Conservation (phyloP, 2,113 vertebrate species). For the Oriolus oriolus region DNA sequence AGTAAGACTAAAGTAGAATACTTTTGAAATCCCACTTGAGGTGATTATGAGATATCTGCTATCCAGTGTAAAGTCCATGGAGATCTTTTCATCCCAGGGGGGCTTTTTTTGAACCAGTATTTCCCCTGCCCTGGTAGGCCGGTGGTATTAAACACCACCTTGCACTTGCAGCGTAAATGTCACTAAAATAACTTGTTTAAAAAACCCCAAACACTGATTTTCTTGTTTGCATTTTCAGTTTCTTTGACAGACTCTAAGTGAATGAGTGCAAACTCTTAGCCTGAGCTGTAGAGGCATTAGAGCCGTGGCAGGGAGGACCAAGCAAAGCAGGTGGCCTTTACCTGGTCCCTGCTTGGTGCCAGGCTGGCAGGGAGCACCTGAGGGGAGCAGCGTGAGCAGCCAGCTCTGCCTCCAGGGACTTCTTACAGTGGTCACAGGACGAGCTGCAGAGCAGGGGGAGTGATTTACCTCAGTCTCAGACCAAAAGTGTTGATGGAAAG, state of each 20-base stretch:
- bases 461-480: neutral
- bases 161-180: neutral
- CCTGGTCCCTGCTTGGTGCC: neutral
- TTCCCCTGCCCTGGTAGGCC: neutral
- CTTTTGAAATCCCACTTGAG: neutral
- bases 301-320: neutral
- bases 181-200: neutral
- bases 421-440: too few species aligned
- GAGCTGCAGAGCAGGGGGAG: neutral
- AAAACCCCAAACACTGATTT: accelerated
- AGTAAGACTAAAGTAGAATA: neutral
- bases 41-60: neutral
- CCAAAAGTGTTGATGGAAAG: neutral
- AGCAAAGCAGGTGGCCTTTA: neutral
- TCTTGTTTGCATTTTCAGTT: neutral
- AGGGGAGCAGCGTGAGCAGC: neutral
- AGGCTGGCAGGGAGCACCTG: neutral
- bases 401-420: neutral
- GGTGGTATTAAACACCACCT: neutral
- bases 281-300: neutral
- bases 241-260: neutral
- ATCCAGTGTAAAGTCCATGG: neutral
- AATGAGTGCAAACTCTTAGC: neutral
- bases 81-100: neutral
- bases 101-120: neutral